Conservation (phyloP, 2,888 invertebrate species). For the Escarpia spicata region DNA sequence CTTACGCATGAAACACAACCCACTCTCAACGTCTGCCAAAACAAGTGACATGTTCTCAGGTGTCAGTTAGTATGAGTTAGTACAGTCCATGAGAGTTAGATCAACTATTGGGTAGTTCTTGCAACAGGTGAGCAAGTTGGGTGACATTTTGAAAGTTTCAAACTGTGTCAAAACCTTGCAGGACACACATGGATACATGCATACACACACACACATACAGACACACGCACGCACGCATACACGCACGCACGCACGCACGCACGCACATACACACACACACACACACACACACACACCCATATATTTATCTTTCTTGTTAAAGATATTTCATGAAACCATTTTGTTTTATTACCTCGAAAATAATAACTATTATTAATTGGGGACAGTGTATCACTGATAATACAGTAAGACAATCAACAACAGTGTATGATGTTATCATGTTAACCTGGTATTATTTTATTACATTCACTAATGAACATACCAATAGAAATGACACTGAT, state of each 20-base stretch:
- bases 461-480: neutral
- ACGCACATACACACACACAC: neutral
- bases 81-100: neutral
- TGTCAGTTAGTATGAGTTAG: neutral
- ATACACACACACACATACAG: neutral
- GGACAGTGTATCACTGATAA: too few relatives aligned
- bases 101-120: neutral
- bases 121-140: neutral
- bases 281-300: neutral
- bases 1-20: slow-evolving; percentile 11
- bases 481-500: neutral
- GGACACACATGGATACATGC: neutral
- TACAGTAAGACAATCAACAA: neutral
- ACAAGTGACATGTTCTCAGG: neutral
- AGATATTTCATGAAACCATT: too few relatives aligned
- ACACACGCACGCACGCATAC: neutral
- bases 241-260: neutral
- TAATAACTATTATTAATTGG: too few relatives aligned
- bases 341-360: too few relatives aligned
- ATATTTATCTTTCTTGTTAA: too few relatives aligned
- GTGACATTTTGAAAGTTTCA: neutral
- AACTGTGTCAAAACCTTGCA: neutral
- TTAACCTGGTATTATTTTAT: neutral
- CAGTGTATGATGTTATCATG: neutral
- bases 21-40: neutral